Evolutionary conservation across 2,113 vertebrate genomes (phyloP).

Genomic region (Hemiscyllium ocellatum): DNA sequence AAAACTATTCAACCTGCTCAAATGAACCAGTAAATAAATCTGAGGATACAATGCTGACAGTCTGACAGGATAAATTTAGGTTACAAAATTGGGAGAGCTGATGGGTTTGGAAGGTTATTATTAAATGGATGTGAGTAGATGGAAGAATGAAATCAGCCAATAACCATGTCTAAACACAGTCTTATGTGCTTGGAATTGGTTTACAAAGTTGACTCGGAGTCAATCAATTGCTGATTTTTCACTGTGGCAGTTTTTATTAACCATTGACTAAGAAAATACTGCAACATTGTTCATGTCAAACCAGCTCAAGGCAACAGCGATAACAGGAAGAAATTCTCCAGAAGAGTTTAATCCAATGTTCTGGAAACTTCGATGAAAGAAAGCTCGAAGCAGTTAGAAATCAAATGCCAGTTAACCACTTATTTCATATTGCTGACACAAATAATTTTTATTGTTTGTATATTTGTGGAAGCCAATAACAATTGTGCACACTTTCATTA

Average conservation of each 20-base stretch:
- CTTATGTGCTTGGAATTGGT: neutral
- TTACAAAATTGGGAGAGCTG: neutral
- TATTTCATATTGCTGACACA: neutral
- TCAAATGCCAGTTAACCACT: neutral
- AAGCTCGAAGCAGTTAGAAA: neutral
- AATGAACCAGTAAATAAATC: neutral
- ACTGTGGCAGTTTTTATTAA: neutral
- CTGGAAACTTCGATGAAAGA: neutral
- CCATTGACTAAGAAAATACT: neutral
- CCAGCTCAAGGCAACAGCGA: neutral
- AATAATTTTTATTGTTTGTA: neutral
- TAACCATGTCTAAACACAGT: neutral
- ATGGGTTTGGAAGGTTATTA: neutral
- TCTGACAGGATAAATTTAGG: neutral
- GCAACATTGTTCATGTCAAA: neutral
- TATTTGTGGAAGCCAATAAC: neutral
- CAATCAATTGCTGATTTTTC: neutral
- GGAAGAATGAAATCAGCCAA: neutral
- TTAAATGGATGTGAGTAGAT: neutral
- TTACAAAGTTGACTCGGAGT: too few species aligned
- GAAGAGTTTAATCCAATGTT: neutral
- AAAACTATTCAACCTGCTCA: neutral
- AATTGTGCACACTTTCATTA: neutral
- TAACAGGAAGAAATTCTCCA: neutral
- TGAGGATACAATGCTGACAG: neutral